Percentiles rank a stretch among this genome's conserved stretches.
Conservation (phyloP, 1,140 invertebrate species). For the Callitettix versicolor region DNA sequence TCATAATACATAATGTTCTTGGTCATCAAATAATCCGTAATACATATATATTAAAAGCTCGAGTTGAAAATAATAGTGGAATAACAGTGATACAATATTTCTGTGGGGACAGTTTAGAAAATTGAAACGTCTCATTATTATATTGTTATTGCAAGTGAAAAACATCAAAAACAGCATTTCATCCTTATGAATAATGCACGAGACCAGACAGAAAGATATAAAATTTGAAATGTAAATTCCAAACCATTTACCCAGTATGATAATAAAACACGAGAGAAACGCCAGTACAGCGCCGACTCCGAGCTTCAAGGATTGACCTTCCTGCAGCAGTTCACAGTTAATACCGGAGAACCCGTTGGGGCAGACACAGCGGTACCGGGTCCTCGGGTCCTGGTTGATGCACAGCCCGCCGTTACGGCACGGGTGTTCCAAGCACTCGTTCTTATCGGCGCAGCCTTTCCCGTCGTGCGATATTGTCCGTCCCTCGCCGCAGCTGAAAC, state of each 20-base stretch:
- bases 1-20: no score
- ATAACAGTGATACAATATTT: no score
- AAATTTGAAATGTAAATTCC: no score
- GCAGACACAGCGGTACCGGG: slow-evolving; percentile 73
- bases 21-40: no score
- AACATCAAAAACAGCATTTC: no score
- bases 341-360: slow-evolving; percentile 83
- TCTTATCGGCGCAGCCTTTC: slow-evolving; percentile 83
- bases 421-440: slow-evolving; percentile 83
- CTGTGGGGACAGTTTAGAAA: no score
- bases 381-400: slow-evolving; percentile 73
- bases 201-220: no score
- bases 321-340: slow-evolving; percentile 83
- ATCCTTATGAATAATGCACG: no score
- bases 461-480: slow-evolving; percentile 75
- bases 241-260: slow-evolving; percentile 90
- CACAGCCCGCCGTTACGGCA: slow-evolving; percentile 82
- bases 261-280: slow-evolving; percentile 83
- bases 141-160: no score
- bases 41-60: no score
- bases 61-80: no score
- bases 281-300: slow-evolving; percentile 86
- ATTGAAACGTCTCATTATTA: no score
- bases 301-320: slow-evolving; percentile 81
- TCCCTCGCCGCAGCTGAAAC: slow-evolving; percentile 74